Evolutionary conservation across 2,113 vertebrate genomes (phyloP), one percentile per base, ranked within the genome.

Genomic region (Hiodon tergisus): DNA sequence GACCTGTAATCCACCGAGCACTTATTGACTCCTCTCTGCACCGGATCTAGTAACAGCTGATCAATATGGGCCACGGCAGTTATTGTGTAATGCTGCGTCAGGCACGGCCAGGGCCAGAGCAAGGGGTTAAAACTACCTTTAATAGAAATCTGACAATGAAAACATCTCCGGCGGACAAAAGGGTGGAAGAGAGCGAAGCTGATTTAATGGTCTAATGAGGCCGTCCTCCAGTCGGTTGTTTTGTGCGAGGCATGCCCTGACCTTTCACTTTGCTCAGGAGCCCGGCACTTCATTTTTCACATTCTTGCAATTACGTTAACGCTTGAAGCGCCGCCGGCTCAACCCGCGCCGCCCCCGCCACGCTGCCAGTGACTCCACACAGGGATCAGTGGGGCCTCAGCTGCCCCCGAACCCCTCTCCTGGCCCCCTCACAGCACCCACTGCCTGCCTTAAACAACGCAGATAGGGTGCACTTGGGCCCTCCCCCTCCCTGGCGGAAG

Each of bases 221-320:
- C 93, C 92, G 93, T 95, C 94, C 94, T 95, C 93, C 92, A 94
- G 92, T 93, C 94, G 93, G 94, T 95, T 94, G 94, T 95, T 94
- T 94, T 94, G 92, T 94, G 93, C 89, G 91, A 93, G 93, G 90
- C 93, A 92, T 83, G 85, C 93, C 58, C 58, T 14, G 14, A 61
- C 47, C 95, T 96, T 96, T 97, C 82, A 78, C 90, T 97, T 91
- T 84, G 89, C 94, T 94, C 91, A 93, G 93, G 92, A 95, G 93
- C 93, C 89, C 91, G 87, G 93, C 81, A 92, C 96, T 94, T 96
- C 94, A 96, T 98, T 98, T 98, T 96, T 96, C 94, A 97, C 94
- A 98, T 98, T 98, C 96, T 96, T 97, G 93, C 95, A 96, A 95
- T 98, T 96, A 96, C 91, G 93, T 96, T 97, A 96, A 97, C 94